Percentiles rank a stretch among this genome's conserved stretches.
These are phyloP conservation scores for Oryzias javanicus DNA, from an alignment of 2,113 vertebrate genomes.

Conservation along the genomic window DNA sequence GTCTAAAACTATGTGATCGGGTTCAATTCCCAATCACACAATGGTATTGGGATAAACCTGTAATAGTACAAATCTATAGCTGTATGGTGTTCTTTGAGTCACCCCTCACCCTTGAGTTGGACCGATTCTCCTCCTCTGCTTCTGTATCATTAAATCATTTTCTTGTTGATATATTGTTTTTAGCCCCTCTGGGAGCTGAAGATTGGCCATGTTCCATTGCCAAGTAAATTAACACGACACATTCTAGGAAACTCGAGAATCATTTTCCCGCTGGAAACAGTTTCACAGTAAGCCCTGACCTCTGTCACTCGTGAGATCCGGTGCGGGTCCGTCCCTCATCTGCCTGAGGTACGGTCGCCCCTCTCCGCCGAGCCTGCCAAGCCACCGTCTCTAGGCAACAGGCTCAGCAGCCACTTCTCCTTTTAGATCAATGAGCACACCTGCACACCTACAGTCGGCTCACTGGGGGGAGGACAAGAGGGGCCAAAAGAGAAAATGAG, in stretches of 20 bases:
- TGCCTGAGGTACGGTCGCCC: slow-evolving; percentile 45
- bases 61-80: no score
- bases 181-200: background rate
- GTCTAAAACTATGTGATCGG: no score
- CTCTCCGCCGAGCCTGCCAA: slow-evolving; percentile 50
- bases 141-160: no score
- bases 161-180: background rate
- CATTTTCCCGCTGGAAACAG: slow-evolving; percentile 33
- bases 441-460: slow-evolving; percentile 46
- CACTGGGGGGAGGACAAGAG: background rate
- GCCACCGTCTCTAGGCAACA: slow-evolving; percentile 57
- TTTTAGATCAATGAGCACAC: slow-evolving; percentile 66
- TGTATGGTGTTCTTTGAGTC: no score
- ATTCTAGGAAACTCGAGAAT: slow-evolving; percentile 2
- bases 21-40: no score
- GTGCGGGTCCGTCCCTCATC: slow-evolving; percentile 40
- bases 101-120: no score
- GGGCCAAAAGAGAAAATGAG: background rate
- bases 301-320: slow-evolving; percentile 29
- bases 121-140: no score
- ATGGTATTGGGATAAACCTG: no score
- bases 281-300: slow-evolving; percentile 39
- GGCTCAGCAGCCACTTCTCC: slow-evolving; percentile 61
- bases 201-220: background rate
- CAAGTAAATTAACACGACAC: slow-evolving; percentile 4